Evolutionary conservation across 2,113 vertebrate genomes (phyloP).

Genomic region (Spilogale gracilis): DNA sequence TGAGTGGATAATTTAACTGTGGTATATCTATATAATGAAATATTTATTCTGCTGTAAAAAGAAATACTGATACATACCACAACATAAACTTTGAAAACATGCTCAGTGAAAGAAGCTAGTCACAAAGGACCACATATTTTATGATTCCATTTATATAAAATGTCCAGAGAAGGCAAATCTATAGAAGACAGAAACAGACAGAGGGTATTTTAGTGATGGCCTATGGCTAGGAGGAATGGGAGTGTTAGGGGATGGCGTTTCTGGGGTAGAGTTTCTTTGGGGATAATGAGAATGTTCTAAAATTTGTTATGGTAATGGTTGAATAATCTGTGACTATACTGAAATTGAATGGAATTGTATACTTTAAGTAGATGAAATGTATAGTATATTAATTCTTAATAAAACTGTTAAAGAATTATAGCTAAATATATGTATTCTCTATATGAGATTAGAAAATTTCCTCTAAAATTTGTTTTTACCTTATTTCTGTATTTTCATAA

Average conservation of each 20-base stretch:
- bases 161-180: neutral
- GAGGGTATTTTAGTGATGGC: neutral
- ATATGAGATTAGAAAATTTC: slow-evolving; percentile 48
- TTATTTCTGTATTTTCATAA: neutral
- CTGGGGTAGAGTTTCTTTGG: neutral
- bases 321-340: slow-evolving; percentile 25
- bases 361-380: neutral
- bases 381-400: slow-evolving; percentile 26
- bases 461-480: slow-evolving; percentile 47
- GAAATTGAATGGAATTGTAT: neutral
- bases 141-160: slow-evolving; percentile 24
- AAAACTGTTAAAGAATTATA: slow-evolving; percentile 23
- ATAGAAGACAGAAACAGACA: slow-evolving; percentile 9
- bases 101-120: slow-evolving; percentile 21
- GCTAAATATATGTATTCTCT: slow-evolving; percentile 20
- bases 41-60: slow-evolving; percentile 34
- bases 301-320: neutral
- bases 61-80: neutral
- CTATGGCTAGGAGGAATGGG: neutral
- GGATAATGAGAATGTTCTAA: slow-evolving; percentile 38
- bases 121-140: neutral
- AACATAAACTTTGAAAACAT: slow-evolving; percentile 6
- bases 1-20: slow-evolving; percentile 37
- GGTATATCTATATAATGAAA: neutral
- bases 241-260: neutral